Evolutionary conservation across 2,113 vertebrate genomes (phyloP).

Genomic region (Gobio gobio): DNA sequence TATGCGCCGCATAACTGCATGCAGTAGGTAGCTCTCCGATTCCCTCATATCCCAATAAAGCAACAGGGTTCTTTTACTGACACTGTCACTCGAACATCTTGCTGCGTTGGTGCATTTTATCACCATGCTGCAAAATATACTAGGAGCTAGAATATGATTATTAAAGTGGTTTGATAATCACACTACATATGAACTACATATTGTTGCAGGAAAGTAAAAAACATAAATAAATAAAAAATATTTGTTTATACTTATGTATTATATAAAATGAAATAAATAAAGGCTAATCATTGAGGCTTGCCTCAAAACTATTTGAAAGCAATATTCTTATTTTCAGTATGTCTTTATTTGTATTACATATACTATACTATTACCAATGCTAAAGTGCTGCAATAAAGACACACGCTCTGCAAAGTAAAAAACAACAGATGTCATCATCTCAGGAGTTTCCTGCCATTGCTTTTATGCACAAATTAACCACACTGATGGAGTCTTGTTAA

Average conservation of each 20-base stretch:
- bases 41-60: conserved; percentile 76
- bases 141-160: conserved; percentile 18
- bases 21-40: conserved; percentile 73
- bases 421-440: neutral
- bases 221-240: neutral
- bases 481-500: neutral
- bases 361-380: neutral
- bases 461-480: neutral
- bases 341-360: neutral
- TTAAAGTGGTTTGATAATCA: neutral
- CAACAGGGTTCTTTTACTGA: conserved; percentile 74
- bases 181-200: too few species aligned
- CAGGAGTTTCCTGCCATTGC: neutral
- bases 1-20: conserved; percentile 60
- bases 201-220: neutral
- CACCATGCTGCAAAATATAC: conserved; percentile 38
- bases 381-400: neutral
- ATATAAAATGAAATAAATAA: too few species aligned
- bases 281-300: neutral
- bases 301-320: neutral
- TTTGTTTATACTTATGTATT: too few species aligned
- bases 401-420: neutral
- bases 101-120: conserved; percentile 77
- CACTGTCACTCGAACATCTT: conserved; percentile 68
- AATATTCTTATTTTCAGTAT: neutral